Percentiles rank a stretch among this genome's conserved stretches.
phyloP scores from a whole-genome alignment of 2,797 vertebrate species.

The Eidolon dupreanum region DNA sequence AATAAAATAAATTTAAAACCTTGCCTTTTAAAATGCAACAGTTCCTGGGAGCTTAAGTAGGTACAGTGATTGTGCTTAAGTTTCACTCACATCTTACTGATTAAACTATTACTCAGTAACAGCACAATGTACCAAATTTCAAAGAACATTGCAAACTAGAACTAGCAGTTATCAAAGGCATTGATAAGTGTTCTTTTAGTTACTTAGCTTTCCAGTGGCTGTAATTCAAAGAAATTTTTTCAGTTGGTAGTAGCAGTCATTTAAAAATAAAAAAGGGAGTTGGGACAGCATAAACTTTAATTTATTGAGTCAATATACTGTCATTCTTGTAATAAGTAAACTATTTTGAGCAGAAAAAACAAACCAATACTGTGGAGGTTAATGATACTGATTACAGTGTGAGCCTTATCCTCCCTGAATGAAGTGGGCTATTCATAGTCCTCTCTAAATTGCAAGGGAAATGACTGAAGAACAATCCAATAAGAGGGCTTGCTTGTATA shows the following conservation, averaged over 20 bases:
- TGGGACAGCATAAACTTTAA: background rate
- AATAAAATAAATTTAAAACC: background rate
- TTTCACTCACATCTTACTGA: background rate
- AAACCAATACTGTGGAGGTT: background rate
- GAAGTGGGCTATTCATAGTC: background rate
- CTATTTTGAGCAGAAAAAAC: slow-evolving; percentile 18
- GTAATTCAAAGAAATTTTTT: background rate
- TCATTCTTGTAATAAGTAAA: background rate
- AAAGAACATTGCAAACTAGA: background rate
- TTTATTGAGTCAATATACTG: background rate
- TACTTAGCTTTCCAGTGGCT: background rate
- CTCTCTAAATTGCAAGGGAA: background rate
- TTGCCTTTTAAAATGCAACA: slow-evolving; percentile 33
- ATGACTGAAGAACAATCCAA: background rate
- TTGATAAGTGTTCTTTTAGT: background rate
- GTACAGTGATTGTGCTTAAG: background rate
- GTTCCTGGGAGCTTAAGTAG: background rate
- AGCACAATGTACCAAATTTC: background rate
- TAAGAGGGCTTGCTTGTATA: background rate
- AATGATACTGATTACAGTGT: background rate
- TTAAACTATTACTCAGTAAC: background rate
- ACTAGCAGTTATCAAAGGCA: background rate
- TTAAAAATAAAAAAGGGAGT: background rate
- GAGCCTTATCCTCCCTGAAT: background rate
- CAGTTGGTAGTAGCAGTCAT: background rate